Percentiles rank a stretch among this genome's conserved stretches.
These are phyloP conservation scores for Psophia crepitans DNA, from an alignment of 2,113 vertebrate species.

Conservation along the genomic window DNA sequence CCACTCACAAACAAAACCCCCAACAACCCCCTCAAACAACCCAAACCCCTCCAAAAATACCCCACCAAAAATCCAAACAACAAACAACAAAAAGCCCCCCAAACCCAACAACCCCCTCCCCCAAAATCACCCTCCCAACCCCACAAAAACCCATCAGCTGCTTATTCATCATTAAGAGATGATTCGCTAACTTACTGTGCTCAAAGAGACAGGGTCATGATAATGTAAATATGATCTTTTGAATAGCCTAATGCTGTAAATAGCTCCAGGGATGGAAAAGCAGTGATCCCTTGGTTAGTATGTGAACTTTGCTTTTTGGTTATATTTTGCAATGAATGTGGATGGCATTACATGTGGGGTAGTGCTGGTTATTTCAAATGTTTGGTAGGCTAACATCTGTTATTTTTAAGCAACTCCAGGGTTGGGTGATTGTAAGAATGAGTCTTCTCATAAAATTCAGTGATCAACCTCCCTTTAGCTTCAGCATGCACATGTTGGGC, in stretches of 20 bases:
- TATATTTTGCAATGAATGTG: background rate
- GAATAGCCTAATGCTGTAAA: background rate
- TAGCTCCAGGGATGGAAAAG: background rate
- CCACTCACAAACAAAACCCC: too few species aligned
- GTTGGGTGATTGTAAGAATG: background rate
- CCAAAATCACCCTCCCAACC: background rate
- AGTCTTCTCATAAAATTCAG: background rate
- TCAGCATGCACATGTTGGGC: fast-evolving
- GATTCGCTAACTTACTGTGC: background rate
- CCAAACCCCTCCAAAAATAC: too few species aligned
- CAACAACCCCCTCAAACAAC: too few species aligned
- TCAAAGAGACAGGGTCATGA: background rate
- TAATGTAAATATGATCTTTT: background rate
- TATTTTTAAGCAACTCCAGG: background rate
- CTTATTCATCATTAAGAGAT: background rate
- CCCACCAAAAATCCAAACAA: too few species aligned
- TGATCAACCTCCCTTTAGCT: background rate
- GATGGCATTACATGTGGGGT: background rate
- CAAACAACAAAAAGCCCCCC: background rate
- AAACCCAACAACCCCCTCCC: background rate
- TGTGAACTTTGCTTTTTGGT: background rate
- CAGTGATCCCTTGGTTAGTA: background rate
- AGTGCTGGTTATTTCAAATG: background rate
- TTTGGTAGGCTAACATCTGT: background rate
- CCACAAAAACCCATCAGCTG: too few species aligned